Conservation (phyloP, 1,140 invertebrate genomes). For the Spodoptera frugiperda region DNA sequence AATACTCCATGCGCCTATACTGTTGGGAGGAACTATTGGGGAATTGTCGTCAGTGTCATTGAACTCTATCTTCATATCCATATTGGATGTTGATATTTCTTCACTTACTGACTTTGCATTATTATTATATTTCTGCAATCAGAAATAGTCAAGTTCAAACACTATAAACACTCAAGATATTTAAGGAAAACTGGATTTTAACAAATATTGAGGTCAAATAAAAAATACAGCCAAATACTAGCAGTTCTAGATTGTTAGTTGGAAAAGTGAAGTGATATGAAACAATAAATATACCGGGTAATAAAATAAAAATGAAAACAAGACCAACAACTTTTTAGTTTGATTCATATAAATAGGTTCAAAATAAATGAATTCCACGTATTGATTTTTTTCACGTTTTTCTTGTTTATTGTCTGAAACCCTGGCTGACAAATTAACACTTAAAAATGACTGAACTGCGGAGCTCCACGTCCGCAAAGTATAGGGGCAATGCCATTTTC, state of each 20-base stretch:
- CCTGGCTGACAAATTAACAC: background rate
- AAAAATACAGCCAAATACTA: too few species aligned
- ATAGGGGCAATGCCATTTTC: constrained; percentile 39
- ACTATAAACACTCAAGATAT: background rate
- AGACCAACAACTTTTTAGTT: too few species aligned
- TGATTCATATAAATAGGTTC: too few species aligned
- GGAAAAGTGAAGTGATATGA: too few species aligned
- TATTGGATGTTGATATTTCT: constrained; percentile 28
- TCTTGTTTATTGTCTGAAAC: too few species aligned
- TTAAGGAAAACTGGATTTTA: too few species aligned
- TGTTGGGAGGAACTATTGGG: constrained; percentile 38
- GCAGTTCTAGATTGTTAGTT: too few species aligned
- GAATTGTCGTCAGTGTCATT: constrained; percentile 44
- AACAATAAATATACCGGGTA: too few species aligned
- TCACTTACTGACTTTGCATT: background rate
- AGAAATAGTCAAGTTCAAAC: background rate
- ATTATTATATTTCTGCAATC: constrained; percentile 31
- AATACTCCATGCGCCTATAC: constrained; percentile 52
- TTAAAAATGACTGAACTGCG: background rate
- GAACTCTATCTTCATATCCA: constrained; percentile 58
- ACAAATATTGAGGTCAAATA: too few species aligned
- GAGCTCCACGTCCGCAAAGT: constrained; percentile 53
- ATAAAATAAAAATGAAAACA: too few species aligned
- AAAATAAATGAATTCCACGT: too few species aligned
- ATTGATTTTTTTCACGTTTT: too few species aligned